Percentiles rank a stretch among this genome's conserved stretches.
Conservation (phyloP, 1,140 invertebrate species). For the Calliopsis andreniformis region DNA sequence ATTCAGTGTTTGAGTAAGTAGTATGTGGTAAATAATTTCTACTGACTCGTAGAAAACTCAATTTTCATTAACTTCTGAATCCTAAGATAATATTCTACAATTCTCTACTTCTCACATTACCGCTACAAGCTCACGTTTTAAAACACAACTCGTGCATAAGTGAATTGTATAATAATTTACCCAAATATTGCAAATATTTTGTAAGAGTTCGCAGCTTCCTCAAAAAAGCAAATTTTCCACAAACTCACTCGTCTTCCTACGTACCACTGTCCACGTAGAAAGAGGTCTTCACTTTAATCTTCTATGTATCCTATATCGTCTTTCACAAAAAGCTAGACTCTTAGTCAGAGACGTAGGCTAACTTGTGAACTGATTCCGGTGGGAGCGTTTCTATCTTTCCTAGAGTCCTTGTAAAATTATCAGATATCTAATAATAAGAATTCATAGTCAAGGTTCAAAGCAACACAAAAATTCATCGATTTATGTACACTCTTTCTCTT, state of each 20-base stretch:
- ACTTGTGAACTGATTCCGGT: slow-evolving; percentile 61
- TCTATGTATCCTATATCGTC: neutral
- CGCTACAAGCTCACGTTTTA: too few species aligned
- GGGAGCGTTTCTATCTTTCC: slow-evolving; percentile 40
- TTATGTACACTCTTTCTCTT: neutral
- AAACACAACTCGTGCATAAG: too few species aligned
- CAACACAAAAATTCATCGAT: neutral
- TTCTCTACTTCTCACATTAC: too few species aligned
- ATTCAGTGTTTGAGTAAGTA: too few species aligned
- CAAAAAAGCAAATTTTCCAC: neutral
- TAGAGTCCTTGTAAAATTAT: slow-evolving; percentile 41
- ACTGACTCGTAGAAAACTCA: too few species aligned
- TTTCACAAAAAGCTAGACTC: slow-evolving; percentile 5
- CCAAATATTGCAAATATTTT: too few species aligned
- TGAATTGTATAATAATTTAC: too few species aligned
- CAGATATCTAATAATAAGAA: neutral
- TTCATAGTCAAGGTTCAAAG: neutral
- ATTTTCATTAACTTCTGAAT: too few species aligned
- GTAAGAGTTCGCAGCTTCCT: too few species aligned
- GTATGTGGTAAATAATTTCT: too few species aligned
- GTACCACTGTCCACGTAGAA: neutral
- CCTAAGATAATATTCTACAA: too few species aligned
- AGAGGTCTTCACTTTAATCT: slow-evolving; percentile 4
- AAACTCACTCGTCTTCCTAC: neutral
- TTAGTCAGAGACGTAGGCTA: neutral